These are phyloP conservation scores for Hybognathus amarus DNA, from an alignment of 2,797 vertebrate genomes.

Conservation along the genomic window DNA sequence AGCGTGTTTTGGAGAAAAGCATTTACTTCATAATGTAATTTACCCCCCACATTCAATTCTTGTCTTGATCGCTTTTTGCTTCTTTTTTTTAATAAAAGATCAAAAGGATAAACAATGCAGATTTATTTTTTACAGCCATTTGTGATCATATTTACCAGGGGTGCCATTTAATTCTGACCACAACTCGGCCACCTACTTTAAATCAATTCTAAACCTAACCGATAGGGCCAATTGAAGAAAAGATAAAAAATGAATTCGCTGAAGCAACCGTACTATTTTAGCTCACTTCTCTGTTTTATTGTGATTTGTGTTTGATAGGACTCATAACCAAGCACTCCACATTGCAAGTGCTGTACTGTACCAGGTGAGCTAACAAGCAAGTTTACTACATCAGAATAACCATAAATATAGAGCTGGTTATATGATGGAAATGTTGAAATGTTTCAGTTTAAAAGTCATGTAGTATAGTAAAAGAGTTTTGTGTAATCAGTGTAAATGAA, in stretches of 20 bases:
- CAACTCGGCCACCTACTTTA: background rate
- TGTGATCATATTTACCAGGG: too few relatives aligned
- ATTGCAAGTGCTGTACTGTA: background rate
- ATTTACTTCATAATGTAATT: too few relatives aligned
- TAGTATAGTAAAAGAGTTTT: background rate
- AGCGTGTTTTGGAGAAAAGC: too few relatives aligned
- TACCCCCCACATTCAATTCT: too few relatives aligned
- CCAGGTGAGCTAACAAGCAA: background rate
- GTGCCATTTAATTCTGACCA: too few relatives aligned
- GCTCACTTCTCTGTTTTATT: background rate
- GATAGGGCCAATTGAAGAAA: background rate
- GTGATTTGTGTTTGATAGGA: background rate
- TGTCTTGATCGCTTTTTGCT: too few relatives aligned
- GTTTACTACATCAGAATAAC: background rate
- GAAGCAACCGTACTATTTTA: background rate
- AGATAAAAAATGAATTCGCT: background rate
- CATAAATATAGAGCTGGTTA: background rate
- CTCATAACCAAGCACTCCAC: background rate
- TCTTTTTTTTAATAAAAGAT: too few relatives aligned
- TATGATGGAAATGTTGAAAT: background rate
- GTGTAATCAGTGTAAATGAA: background rate
- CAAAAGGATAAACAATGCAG: too few relatives aligned
- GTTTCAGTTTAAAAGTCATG: background rate
- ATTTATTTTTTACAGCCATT: too few relatives aligned
- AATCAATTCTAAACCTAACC: background rate